Evolutionary conservation across 2,113 vertebrate species (phyloP).

Genomic region (Tinamus guttatus): DNA sequence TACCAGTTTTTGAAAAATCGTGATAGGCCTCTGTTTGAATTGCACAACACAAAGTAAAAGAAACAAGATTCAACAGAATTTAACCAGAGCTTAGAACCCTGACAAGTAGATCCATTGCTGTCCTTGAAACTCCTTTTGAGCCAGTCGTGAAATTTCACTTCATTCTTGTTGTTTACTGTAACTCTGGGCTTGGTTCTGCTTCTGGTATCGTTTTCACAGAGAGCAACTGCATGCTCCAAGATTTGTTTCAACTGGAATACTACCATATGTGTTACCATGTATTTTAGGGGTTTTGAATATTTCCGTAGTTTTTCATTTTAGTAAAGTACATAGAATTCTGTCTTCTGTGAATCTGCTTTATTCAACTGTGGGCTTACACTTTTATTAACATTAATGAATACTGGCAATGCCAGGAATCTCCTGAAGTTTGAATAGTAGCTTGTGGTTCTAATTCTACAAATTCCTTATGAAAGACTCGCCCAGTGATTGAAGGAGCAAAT

Average conservation of each 20-base stretch:
- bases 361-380: background rate
- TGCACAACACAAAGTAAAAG: background rate
- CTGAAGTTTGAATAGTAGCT: background rate
- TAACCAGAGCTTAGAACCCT: background rate
- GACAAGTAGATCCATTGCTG: background rate
- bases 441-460: background rate
- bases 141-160: background rate
- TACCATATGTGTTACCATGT: background rate
- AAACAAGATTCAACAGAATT: background rate
- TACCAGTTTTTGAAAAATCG: background rate
- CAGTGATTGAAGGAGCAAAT: background rate
- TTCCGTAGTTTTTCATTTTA: background rate
- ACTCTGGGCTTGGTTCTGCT: background rate
- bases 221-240: background rate
- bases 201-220: background rate
- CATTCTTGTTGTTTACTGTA: background rate
- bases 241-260: background rate
- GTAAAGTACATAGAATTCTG: background rate
- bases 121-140: background rate
- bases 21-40: background rate
- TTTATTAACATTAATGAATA: background rate
- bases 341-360: background rate
- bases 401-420: background rate
- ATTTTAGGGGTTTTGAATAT: background rate
- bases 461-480: background rate